Base-by-base conservation (phyloP, 1,140 invertebrate species). In the Mactra quadrangularis region DNA sequence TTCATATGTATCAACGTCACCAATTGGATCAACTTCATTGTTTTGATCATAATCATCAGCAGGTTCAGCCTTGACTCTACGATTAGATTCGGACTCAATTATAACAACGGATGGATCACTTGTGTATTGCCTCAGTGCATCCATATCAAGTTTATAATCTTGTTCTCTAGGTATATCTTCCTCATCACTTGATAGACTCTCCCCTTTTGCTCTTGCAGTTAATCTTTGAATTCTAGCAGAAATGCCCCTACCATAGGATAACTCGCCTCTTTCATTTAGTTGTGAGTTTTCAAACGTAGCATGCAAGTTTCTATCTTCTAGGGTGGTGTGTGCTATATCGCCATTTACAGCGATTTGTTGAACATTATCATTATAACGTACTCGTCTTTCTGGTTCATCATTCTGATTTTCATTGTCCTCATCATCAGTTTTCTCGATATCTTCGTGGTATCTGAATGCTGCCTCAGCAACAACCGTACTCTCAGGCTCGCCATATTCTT, bases 281-380 rank as follows among this genome's bases (percentile, higher is more conserved):
- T 41, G 6, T 6, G 6, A 6, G 6, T 6, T 15, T 41, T 41
- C 38, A 15, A 7, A 41, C 6, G 38, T 41, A 41, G 38, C 38
- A 7, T 41, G 38, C 15, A 41, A 41, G 15, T 41, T 41, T 41
- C 38, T 41, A 6, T 41, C 38, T 41, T 41, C 38, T 7, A 41
- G 15, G 15, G 6, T 15, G 15, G 15, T 15, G 15, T 41, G 38
- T 7, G 25, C 11, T 29, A 29, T 25, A 15, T 50, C 17, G 29
- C 17, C 41, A 3, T 19, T 31, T 25, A 50, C 1, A 15, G 64
- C 41, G 47, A 68, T 68, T 31, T 68, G 45, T 17, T 68, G 41
- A 11, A 68, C 45, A n/a, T 17, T 68, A 27, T 68, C 64, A 29
- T 68, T 31, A 68, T 68, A 68, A n/a, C 64, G 64, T 2, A 68